phyloP scores from a whole-genome alignment of 2,113 vertebrate species.

The Abramis brama region DNA sequence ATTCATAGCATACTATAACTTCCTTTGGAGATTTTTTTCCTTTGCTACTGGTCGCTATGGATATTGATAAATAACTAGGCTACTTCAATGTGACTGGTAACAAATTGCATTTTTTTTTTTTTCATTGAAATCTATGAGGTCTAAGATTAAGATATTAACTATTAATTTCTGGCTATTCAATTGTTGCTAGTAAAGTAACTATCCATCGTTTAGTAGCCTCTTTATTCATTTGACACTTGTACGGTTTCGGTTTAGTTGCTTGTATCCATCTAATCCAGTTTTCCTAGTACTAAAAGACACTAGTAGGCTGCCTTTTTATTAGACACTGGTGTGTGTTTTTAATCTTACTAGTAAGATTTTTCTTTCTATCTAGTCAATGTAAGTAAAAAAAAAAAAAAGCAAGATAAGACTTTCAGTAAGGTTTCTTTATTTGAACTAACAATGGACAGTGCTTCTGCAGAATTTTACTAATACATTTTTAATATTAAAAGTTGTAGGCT shows the following conservation, averaged over 20 bases:
- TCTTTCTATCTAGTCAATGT: background rate
- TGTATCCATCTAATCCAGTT: too few relatives aligned
- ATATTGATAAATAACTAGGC: background rate
- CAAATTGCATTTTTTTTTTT: rapidly evolving
- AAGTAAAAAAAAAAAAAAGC: too few relatives aligned
- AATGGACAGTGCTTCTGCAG: background rate
- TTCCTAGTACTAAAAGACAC: too few relatives aligned
- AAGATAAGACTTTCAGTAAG: too few relatives aligned
- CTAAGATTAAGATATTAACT: background rate
- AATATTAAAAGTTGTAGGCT: background rate
- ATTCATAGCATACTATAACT: background rate
- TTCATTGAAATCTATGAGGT: background rate
- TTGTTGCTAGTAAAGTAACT: too few relatives aligned
- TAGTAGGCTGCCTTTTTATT: too few relatives aligned
- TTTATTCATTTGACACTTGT: too few relatives aligned
- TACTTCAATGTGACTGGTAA: background rate
- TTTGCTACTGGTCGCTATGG: background rate
- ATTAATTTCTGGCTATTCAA: background rate
- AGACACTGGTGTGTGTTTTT: too few relatives aligned
- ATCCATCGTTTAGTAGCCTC: too few relatives aligned
- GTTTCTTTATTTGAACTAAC: background rate
- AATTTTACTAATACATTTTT: background rate
- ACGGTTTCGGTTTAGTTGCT: too few relatives aligned
- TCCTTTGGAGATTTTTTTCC: too few relatives aligned
- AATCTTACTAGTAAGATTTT: too few relatives aligned